phyloP scores from a whole-genome alignment of 2,888 invertebrate genomes.

The Dolomedes plantarius region DNA sequence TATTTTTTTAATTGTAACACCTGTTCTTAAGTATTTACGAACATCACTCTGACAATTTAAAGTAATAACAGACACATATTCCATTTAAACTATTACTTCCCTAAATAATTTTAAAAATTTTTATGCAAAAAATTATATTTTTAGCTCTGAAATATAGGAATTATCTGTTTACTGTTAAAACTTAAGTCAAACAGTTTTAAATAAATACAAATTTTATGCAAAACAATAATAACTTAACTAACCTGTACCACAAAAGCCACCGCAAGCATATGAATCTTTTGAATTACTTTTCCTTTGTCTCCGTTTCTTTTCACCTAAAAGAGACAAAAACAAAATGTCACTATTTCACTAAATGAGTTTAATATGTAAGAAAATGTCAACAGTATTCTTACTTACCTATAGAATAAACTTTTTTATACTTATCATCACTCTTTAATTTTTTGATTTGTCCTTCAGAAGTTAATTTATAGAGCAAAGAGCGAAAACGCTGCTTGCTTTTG shows the following conservation, averaged over 20 bases:
- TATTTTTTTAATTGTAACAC: too few relatives aligned
- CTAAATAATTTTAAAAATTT: too few relatives aligned
- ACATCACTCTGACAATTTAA: too few relatives aligned
- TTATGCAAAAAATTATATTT: too few relatives aligned
- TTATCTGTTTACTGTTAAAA: too few relatives aligned
- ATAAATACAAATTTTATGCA: too few relatives aligned
- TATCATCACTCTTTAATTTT: slow-evolving; percentile 8
- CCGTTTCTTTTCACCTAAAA: neutral
- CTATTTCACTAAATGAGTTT: neutral
- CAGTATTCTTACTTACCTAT: slow-evolving; percentile 16
- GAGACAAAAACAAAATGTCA: neutral
- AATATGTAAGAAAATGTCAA: neutral
- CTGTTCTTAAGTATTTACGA: too few relatives aligned
- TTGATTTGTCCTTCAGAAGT: slow-evolving; percentile 1
- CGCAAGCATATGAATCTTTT: neutral
- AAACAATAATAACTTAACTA: too few relatives aligned
- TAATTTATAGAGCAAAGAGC: slow-evolving; percentile 41
- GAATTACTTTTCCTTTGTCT: neutral
- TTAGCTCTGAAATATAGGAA: too few relatives aligned
- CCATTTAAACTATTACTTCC: too few relatives aligned
- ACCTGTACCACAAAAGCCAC: neutral
- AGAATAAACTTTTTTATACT: slow-evolving; percentile 28
- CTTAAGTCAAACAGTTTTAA: too few relatives aligned
- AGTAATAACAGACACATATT: too few relatives aligned
- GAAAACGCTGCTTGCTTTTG: slow-evolving; percentile 49